These are phyloP conservation scores for Nibea coibor DNA, from an alignment of 2,113 vertebrate genomes.

Conservation along the genomic window DNA sequence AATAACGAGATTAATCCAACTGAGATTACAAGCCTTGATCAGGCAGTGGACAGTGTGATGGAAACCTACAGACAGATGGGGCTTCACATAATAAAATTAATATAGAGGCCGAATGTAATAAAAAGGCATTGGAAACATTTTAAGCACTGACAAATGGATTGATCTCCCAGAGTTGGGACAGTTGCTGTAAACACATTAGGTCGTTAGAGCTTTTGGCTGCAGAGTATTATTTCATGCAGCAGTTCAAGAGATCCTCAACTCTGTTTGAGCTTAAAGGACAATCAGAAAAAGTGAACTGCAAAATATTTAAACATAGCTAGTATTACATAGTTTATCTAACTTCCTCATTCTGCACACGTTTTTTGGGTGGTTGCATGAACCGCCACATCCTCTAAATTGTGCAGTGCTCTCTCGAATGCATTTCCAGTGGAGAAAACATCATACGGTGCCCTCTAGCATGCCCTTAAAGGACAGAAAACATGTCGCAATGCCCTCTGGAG, in stretches of 20 bases:
- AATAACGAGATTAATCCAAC: not conserved
- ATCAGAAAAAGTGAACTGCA: not conserved
- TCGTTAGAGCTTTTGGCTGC: not conserved
- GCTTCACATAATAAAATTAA: not conserved
- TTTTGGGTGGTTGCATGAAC: not conserved
- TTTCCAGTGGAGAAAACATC: too few species aligned
- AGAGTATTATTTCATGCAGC: not conserved
- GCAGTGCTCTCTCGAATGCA: not conserved
- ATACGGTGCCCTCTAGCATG: not conserved
- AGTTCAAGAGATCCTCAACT: slow-evolving; percentile 5
- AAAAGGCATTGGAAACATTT: not conserved
- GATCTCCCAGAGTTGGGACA: slow-evolving; percentile 13
- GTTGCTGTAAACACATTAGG: not conserved
- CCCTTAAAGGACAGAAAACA: not conserved
- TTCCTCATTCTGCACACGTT: not conserved
- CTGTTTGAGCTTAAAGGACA: not conserved
- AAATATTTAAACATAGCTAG: not conserved
- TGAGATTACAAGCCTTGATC: not conserved
- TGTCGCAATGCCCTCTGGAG: too few species aligned
- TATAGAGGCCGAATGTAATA: not conserved
- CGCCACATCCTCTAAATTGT: not conserved
- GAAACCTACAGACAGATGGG: not conserved
- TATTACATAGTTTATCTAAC: not conserved
- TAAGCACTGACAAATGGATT: slow-evolving; percentile 1
- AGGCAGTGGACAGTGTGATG: not conserved